These are phyloP conservation scores for Okamejei kenojei DNA, from an alignment of 2,797 vertebrate genomes.

Conservation along the genomic window DNA sequence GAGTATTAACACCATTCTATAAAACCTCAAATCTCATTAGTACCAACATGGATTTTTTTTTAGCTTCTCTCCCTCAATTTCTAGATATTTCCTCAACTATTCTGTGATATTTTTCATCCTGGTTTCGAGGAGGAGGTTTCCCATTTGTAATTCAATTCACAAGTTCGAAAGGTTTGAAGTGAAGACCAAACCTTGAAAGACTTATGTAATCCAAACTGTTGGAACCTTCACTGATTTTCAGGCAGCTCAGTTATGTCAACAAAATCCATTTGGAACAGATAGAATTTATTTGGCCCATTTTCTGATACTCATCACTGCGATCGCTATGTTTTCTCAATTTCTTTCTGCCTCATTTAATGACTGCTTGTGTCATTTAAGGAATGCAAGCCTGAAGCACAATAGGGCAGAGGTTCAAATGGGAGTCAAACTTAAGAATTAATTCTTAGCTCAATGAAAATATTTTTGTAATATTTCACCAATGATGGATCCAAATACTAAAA, in stretches of 20 bases:
- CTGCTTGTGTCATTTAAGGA: slow-evolving; percentile 23
- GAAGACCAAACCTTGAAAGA: not conserved
- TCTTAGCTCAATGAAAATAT: not conserved
- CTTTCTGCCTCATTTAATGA: slow-evolving; percentile 13
- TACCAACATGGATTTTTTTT: not conserved
- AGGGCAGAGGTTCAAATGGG: not conserved
- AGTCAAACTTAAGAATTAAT: not conserved
- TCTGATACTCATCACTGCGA: slow-evolving; percentile 5
- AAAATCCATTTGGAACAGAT: slow-evolving; percentile 7
- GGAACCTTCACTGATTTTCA: slow-evolving; percentile 24
- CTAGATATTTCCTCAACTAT: not conserved
- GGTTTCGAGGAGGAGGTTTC: not conserved
- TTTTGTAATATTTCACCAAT: not conserved
- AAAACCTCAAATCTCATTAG: not conserved
- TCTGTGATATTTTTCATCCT: not conserved
- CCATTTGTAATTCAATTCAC: not conserved
- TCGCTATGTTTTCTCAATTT: slow-evolving; percentile 20
- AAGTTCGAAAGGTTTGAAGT: not conserved
- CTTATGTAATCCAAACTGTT: not conserved
- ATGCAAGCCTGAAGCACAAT: slow-evolving; percentile 9
- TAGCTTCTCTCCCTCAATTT: not conserved
- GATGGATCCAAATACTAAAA: not conserved
- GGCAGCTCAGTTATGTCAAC: slow-evolving; percentile 15
- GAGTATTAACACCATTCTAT: not conserved
- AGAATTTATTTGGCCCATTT: slow-evolving; percentile 28